Base-by-base conservation (phyloP, 2,888 invertebrate genomes). In the Phengaris arion region DNA sequence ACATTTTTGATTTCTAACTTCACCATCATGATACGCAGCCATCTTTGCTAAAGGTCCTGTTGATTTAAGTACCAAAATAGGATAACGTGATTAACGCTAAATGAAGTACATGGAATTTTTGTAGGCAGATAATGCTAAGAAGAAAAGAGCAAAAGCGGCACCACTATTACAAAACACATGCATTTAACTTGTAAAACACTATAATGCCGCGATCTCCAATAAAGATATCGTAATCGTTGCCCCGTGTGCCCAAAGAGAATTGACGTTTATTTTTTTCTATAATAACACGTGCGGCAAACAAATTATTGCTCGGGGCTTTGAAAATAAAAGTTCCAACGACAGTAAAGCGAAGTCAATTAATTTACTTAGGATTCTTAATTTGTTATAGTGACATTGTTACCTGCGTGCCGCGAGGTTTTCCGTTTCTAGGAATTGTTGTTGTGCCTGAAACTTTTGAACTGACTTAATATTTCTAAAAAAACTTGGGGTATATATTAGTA, bases 151-250 rank as follows among this genome's bases (percentile, higher is more conserved):
- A 73, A 68, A 46, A 15, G 52, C 45, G 51, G 45, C 22, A 75
- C 46, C 22, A 59, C 55, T 12, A 57, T 55, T 45, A 69, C 22
- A 70, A 57, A 48, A 75, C 22, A 55, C 55, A 74, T 55, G 68
- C 75, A 57, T 70, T 51, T 57, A 48, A 35, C 35, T 35, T 35
- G 35, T 35, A 35, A 57, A 48, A 59, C 69, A 75, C 70, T 12
- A 69, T 75, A 69, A 70, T 35, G 69, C 69, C 15, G 72, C 68
- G 77, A 77, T 77, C 78, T 68, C 69, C 77, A 76, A 76, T 74
- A 74, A 76, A 79, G 77, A 79, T 79, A 79, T 69, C 73, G 72
- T 79, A 79, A 79, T 78, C 76, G 77, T 69, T 57, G 70, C 76
- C 74, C 77, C 68, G 70, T 45, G 74, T 75, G 74, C 13, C 9